Conservation (phyloP, 2,113 vertebrate genomes). For the Semnornis frantzii region DNA sequence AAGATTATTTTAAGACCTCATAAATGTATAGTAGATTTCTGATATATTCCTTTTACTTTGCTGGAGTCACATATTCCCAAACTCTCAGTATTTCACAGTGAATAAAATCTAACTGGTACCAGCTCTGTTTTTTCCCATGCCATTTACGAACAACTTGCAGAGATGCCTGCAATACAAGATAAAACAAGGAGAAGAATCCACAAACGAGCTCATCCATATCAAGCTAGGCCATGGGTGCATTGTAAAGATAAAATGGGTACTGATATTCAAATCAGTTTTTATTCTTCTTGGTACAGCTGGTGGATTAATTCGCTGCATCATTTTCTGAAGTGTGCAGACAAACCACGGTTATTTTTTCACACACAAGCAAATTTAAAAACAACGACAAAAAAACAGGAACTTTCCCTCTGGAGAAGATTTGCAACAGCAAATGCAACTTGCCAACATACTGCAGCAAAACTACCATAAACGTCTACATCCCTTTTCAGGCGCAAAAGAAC, state of each 20-base stretch:
- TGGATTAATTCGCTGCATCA: conserved; percentile 78
- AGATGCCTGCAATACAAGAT: not conserved
- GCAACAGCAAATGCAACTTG: not conserved
- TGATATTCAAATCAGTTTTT: conserved; percentile 45
- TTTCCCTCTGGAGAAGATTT: not conserved
- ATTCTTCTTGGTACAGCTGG: conserved; percentile 50
- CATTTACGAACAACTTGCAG: not conserved
- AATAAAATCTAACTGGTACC: not conserved
- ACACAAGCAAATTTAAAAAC: not conserved
- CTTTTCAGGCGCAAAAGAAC: not conserved
- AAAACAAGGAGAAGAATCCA: not conserved
- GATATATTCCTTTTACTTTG: not conserved
- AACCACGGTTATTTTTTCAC: not conserved
- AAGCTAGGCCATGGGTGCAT: conserved; percentile 14
- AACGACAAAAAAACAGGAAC: not conserved
- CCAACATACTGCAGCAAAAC: conserved; percentile 11
- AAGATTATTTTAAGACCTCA: not conserved
- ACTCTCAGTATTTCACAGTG: not conserved
- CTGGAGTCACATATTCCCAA: not conserved
- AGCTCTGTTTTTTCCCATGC: not conserved
- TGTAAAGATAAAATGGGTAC: conserved; percentile 16
- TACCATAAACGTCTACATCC: not conserved
- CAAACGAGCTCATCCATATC: not conserved
- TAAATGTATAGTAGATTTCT: not conserved
- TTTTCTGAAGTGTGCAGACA: conserved; percentile 62